Base-by-base conservation (phyloP, 1,140 invertebrate genomes). In the Geopemphigus sp. region DNA sequence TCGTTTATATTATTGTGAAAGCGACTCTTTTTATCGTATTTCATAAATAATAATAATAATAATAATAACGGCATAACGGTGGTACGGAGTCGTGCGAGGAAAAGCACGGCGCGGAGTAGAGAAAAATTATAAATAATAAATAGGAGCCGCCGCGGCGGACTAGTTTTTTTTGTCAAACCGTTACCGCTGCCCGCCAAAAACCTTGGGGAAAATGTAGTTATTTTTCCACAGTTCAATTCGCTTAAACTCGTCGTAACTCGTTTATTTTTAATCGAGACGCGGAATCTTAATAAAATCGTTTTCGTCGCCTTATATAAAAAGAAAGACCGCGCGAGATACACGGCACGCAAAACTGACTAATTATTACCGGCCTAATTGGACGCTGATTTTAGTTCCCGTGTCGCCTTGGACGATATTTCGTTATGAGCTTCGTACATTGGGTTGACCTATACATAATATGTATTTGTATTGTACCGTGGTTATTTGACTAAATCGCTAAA, bases 71-170 rank as follows among this genome's bases (percentile, higher is more conserved):
- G 8, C 66, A 61, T 15, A 57, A 53, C 26, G 50, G 15, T 15
- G 50, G 50, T 14, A 10, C 47, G 29, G 47, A 72, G 29, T 53
- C 10, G 6, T 11, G 17, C 6, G 26, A 56, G 10, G 19, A 29
- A 14, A 12, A 10, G 15, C 70, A 24, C 47, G 32, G 70, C 22
- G n/a, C 45, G 66, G 66, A 14, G 66, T 12, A 68, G 66, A 24
- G 66, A 73, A 73, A 56, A 76, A 76, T 57, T 57, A 59, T 57
- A 76, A n/a, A 76, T 76, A 76, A 59, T 76, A 76, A 57, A 76
- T 59, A 39, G 22, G 45, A 68, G 45, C 64, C 32, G 39, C 45
- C 26, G 66, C 47, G n/a, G 64, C 6, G 15, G 22, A 26, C 66
- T 68, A 68, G 45, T 68, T 68, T 68, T n/a, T n/a, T 50, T 39